Conservation (phyloP, 2,113 vertebrate species). For the Boulengeromyrus knoepffleri region DNA sequence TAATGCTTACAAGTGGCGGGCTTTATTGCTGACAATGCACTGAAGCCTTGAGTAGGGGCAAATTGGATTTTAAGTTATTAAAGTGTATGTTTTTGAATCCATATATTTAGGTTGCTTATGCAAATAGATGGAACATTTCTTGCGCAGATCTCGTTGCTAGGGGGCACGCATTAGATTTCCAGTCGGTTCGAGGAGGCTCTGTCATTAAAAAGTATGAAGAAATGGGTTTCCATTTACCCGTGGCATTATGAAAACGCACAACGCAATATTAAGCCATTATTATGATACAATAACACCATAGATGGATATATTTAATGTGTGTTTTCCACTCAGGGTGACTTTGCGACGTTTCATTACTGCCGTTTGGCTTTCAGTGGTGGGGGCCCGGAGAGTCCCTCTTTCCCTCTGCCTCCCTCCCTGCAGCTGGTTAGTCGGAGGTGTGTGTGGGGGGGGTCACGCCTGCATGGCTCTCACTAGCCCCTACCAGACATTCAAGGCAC, state of each 20-base stretch:
- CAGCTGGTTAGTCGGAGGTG: constrained; percentile 48
- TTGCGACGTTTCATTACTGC: constrained; percentile 55
- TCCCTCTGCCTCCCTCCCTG: constrained; percentile 32
- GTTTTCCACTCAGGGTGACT: constrained; percentile 31
- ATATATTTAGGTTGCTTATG: constrained; percentile 31
- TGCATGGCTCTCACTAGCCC: not conserved
- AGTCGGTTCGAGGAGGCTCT: constrained; percentile 45
- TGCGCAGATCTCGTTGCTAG: constrained; percentile 47
- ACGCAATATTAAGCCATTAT: constrained; percentile 43
- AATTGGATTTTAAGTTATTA: constrained; percentile 51
- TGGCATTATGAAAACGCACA: constrained; percentile 23
- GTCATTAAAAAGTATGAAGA: constrained; percentile 66
- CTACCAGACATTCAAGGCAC: not conserved
- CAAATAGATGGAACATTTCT: constrained; percentile 53
- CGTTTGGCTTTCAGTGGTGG: constrained; percentile 38
- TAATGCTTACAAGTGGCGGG: constrained; percentile 11
- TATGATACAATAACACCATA: constrained; percentile 58
- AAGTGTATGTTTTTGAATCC: constrained; percentile 38
- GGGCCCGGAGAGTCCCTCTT: constrained; percentile 41
- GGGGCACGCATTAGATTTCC: constrained; percentile 59
- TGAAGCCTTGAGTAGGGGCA: constrained; percentile 34
- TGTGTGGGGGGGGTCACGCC: constrained; percentile 7
- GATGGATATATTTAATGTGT: constrained; percentile 50
- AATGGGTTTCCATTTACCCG: constrained; percentile 43
- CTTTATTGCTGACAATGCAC: constrained; percentile 47